phyloP scores from a whole-genome alignment of 2,797 vertebrate genomes.

The Yasuhikotakia modesta region DNA sequence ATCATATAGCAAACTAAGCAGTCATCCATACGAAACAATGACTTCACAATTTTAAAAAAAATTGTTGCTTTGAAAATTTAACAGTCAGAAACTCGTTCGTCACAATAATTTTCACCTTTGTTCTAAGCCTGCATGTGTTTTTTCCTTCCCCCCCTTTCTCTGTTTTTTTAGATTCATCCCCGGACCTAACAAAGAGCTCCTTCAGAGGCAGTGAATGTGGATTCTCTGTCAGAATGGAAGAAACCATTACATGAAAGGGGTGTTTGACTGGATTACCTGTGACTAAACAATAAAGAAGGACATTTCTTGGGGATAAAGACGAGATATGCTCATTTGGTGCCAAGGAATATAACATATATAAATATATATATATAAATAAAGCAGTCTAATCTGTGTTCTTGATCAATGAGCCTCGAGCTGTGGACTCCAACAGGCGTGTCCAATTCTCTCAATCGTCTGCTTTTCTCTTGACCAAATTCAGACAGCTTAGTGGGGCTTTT shows the following conservation, averaged over 20 bases:
- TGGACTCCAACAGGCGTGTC: slow-evolving; percentile 70
- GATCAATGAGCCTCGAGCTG: slow-evolving; percentile 71
- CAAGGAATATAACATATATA: slow-evolving; percentile 68
- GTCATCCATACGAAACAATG: not conserved
- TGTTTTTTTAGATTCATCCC: slow-evolving; percentile 89
- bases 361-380: slow-evolving; percentile 42
- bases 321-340: slow-evolving; percentile 71
- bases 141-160: slow-evolving; percentile 61
- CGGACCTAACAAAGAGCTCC: slow-evolving; percentile 88
- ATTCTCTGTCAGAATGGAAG: slow-evolving; percentile 76
- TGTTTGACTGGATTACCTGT: slow-evolving; percentile 90
- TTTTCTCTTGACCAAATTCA: slow-evolving; percentile 54
- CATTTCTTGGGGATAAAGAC: slow-evolving; percentile 70
- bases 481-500: slow-evolving; percentile 66
- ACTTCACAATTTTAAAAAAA: slow-evolving; percentile 65
- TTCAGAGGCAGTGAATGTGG: slow-evolving; percentile 69
- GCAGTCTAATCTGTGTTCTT: slow-evolving; percentile 73
- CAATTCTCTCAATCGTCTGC: slow-evolving; percentile 56
- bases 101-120: slow-evolving; percentile 64
- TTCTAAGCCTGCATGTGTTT: slow-evolving; percentile 73
- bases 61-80: slow-evolving; percentile 55
- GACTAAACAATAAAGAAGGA: slow-evolving; percentile 59
- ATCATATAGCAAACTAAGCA: not conserved
- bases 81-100: slow-evolving; percentile 65
- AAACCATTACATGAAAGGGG: slow-evolving; percentile 81